Conservation (phyloP, 2,797 vertebrate genomes). For the Eidolon dupreanum region DNA sequence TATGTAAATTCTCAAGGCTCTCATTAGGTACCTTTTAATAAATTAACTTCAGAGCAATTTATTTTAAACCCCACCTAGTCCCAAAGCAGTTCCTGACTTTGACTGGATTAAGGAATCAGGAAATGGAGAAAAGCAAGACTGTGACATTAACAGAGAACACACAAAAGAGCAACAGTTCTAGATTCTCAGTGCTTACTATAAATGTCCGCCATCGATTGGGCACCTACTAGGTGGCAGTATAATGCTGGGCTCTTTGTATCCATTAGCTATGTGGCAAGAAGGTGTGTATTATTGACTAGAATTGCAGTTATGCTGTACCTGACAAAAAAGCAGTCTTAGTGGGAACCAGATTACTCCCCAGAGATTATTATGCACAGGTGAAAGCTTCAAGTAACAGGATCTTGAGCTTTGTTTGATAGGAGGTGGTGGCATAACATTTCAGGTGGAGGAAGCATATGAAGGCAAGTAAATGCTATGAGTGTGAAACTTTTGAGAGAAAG, state of each 20-base stretch:
- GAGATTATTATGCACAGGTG: accelerated
- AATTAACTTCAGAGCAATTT: not conserved
- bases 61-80: not conserved
- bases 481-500: not conserved
- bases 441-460: not conserved
- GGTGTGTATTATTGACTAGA: not conserved
- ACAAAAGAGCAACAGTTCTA: too few species aligned
- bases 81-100: not conserved
- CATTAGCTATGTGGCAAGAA: not conserved
- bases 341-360: not conserved
- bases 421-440: not conserved
- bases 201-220: too few species aligned
- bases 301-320: not conserved
- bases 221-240: not conserved
- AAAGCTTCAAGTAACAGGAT: not conserved
- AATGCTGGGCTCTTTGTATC: not conserved
- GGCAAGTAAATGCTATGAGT: accelerated
- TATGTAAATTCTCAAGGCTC: not conserved
- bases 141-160: not conserved
- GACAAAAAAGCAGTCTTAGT: not conserved
- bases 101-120: not conserved
- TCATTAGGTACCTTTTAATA: not conserved
- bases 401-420: not conserved
- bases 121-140: not conserved
- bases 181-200: not conserved